These are phyloP conservation scores for Hydractinia echinata DNA, from an alignment of 30 jellyfish, hydroid and myxozoan species.

Conservation along the genomic window DNA sequence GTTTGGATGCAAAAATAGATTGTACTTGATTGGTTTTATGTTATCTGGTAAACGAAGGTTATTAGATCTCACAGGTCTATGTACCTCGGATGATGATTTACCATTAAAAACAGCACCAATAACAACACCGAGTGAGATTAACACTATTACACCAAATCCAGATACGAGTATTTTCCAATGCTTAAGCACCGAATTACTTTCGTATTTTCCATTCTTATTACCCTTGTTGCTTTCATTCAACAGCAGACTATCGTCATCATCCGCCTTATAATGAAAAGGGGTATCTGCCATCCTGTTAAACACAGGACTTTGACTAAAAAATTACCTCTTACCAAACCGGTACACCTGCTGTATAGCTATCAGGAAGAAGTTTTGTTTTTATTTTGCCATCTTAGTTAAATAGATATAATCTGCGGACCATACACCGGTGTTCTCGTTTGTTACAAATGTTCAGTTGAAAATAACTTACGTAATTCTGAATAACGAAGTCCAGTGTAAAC, in stretches of 20 bases:
- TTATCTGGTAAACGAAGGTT: slow-evolving; percentile 66
- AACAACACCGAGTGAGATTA: slow-evolving; percentile 69
- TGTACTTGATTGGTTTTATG: slow-evolving; percentile 57
- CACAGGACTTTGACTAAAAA: no score
- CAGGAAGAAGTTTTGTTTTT: no score
- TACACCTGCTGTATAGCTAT: no score
- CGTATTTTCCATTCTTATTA: slow-evolving; percentile 13
- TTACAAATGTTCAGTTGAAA: no score
- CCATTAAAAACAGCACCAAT: slow-evolving; percentile 77
- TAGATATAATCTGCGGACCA: no score
- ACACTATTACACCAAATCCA: slow-evolving; percentile 48
- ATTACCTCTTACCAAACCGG: no score
- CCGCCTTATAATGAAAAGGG: not conserved
- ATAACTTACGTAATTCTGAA: no score
- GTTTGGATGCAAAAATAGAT: slow-evolving; percentile 81
- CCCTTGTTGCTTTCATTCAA: slow-evolving; percentile 49
- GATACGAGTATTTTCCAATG: slow-evolving; percentile 62
- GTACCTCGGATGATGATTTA: slow-evolving; percentile 32
- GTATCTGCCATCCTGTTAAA: not conserved
- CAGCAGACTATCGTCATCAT: slow-evolving; percentile 54
- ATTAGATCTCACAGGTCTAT: slow-evolving; percentile 38
- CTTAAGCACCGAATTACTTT: slow-evolving; percentile 21
- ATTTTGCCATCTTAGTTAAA: no score
- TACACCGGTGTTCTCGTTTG: no score
- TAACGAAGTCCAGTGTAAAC: no score